Base-by-base conservation (phyloP, 2,113 vertebrate species). In the Chaetorhynchus papuensis region DNA sequence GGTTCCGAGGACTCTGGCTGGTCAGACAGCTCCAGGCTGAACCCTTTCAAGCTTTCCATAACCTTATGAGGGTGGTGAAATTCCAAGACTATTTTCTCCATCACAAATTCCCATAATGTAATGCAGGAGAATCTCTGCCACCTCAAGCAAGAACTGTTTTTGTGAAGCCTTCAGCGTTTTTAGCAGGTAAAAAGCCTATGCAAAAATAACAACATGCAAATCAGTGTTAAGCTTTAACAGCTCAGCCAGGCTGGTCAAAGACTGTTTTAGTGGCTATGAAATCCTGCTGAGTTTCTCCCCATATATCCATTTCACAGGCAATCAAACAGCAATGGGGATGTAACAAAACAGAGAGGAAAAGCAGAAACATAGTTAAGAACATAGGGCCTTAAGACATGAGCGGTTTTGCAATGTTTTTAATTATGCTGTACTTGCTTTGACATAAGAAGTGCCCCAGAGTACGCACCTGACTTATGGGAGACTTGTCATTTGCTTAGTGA, bases 21-120 rank as follows among this genome's bases (percentile, higher is more conserved):
- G 21, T 97, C 97, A 7, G 95, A 94, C 13, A 98, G 65, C 27
- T 98, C 95, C 76, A 98, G 69, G 24, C 49, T 98, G 93, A 98
- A 98, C 4, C 97, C 96, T 72, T 98, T 97, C 69, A 98, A 94
- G 27, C 96, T 97, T 45, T 98, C 97, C 71, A 97, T 97, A 39
- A 98, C 80, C 45, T 98, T 98, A 53, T 98, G 96, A 53, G 93
- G 93, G 37, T 98, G 85, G 69, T 98, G 98, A 78, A 98, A 98
- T 71, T 98, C 97, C 49, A 98, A 72, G 53, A 98, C 96, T 98
- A 76, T 95, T 97, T 80, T 93, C 97, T 57, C 92, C 80, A 63
- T 97, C 96, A 61, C 63, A 96, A 2, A 93, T 98, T 92, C 97
- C 98, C 71, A 89, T 96, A 35, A 98, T 90, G 13, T 98, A 97